Percentiles rank a stretch among this genome's conserved stretches.
Evolutionary conservation across 2,888 invertebrate genomes (phyloP).

Genomic region (Mesorhabditis sp.): DNA sequence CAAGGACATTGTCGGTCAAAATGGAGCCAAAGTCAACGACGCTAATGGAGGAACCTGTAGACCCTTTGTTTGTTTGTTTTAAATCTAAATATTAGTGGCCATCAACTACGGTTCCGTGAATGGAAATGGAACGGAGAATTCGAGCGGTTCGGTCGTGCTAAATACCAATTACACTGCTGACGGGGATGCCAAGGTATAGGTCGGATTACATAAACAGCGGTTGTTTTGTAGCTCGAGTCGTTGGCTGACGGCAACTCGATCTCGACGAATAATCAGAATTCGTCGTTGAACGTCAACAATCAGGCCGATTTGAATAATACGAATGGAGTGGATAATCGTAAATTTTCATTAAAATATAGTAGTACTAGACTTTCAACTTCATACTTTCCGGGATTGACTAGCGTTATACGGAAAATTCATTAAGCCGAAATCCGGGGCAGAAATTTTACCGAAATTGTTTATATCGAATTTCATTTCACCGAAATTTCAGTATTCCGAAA

Average conservation of each 20-base stretch:
- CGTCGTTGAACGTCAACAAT: conserved; percentile 24
- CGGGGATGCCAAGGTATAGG: conserved; percentile 23
- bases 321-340: conserved; percentile 26
- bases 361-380: neutral
- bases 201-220: neutral
- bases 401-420: too few relatives aligned
- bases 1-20: conserved; percentile 35
- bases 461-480: too few relatives aligned
- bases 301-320: conserved; percentile 23
- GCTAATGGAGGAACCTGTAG: conserved; percentile 33
- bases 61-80: neutral
- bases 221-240: neutral
- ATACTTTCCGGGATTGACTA: neutral
- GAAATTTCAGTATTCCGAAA: too few relatives aligned
- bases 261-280: conserved; percentile 23
- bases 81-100: conserved; percentile 21
- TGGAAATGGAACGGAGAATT: conserved; percentile 33
- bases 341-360: neutral
- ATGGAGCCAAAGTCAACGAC: conserved; percentile 37
- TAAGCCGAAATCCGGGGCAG: too few relatives aligned
- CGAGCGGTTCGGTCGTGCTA: conserved; percentile 28
- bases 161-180: conserved; percentile 30
- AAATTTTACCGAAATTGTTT: too few relatives aligned
- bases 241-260: conserved; percentile 23
- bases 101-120: conserved; percentile 33